Percentiles rank a stretch among this genome's conserved stretches.
These are phyloP conservation scores for Graptemys geographica DNA, from an alignment of 2,797 vertebrate genomes.

Conservation along the genomic window DNA sequence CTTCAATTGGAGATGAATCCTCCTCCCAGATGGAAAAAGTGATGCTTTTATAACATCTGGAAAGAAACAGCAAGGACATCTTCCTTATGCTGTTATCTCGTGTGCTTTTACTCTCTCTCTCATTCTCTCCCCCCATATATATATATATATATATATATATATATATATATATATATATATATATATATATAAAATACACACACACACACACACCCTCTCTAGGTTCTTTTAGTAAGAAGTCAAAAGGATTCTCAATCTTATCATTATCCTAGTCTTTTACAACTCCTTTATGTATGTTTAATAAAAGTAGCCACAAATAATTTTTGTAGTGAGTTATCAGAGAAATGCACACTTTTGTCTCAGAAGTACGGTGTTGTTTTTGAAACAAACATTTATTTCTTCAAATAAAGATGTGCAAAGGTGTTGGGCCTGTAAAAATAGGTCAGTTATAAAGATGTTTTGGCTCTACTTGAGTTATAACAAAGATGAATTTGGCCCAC, in stretches of 20 bases:
- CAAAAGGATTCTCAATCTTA: neutral
- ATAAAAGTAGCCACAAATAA: neutral
- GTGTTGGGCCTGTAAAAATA: neutral
- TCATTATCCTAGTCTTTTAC: neutral
- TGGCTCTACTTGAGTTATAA: neutral
- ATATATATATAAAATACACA: neutral
- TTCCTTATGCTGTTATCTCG: neutral
- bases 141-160: neutral
- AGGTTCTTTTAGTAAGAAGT: neutral
- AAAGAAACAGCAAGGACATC: conserved; percentile 22
- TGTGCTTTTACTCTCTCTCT: neutral
- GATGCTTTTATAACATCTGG: conserved; percentile 60
- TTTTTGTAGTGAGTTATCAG: neutral
- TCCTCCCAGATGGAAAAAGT: conserved; percentile 40
- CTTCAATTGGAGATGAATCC: conserved; percentile 49
- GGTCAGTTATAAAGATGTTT: neutral
- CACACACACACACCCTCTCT: neutral
- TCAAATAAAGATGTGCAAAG: neutral
- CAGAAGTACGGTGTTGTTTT: neutral
- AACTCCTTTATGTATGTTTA: fast-evolving
- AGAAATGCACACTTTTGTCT: neutral
- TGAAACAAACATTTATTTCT: neutral
- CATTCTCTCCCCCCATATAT: neutral
- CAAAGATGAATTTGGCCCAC: conserved; percentile 48
- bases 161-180: no score